Conservation (phyloP, 2,113 vertebrate genomes). For the Uria aalge region DNA sequence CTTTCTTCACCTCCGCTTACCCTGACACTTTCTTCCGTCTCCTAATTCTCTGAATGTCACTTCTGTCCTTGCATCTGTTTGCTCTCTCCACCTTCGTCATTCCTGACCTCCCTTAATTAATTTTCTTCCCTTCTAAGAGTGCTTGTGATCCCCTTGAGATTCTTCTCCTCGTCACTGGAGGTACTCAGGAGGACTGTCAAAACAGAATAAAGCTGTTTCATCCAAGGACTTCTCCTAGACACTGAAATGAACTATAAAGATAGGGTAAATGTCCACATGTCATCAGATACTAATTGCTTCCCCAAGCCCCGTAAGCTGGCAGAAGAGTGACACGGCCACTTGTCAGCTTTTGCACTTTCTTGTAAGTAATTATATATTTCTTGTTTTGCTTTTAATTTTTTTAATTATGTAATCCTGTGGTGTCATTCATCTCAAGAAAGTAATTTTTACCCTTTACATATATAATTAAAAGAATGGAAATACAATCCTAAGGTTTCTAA, state of each 20-base stretch:
- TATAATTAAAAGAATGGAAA: neutral
- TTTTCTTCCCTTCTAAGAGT: neutral
- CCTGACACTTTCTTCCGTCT: neutral
- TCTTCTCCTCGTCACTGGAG: neutral
- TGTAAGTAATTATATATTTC: neutral
- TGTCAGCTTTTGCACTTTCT: neutral
- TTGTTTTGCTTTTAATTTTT: neutral
- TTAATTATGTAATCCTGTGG: neutral
- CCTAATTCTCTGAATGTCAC: neutral
- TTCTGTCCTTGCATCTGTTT: neutral
- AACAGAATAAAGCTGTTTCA: neutral
- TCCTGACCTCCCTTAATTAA: neutral
- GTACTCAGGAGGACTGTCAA: neutral
- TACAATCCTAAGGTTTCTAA: neutral
- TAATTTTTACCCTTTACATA: neutral
- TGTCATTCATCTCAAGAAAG: neutral
- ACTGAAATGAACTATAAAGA: neutral
- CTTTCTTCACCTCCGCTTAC: neutral
- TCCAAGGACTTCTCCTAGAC: neutral
- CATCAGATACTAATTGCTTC: neutral
- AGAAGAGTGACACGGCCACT: neutral
- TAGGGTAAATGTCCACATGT: neutral
- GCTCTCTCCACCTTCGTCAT: neutral
- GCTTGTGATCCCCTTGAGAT: neutral
- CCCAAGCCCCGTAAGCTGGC: neutral